Evolutionary conservation across 2,113 vertebrate genomes (phyloP).

Genomic region (Neolamprologus modestus): DNA sequence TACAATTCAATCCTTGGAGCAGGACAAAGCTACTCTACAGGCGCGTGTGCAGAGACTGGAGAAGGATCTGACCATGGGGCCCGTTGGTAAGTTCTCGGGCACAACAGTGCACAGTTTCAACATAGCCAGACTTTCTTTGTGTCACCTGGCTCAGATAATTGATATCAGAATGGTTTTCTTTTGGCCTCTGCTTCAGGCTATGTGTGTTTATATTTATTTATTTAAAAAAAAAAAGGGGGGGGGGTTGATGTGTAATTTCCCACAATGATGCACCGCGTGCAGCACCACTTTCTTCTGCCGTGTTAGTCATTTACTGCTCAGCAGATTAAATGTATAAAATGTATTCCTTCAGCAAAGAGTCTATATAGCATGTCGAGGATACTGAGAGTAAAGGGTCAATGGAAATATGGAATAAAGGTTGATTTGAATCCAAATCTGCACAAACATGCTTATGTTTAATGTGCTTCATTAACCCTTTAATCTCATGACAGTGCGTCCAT

Average conservation of each 20-base stretch:
- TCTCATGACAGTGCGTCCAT: background rate
- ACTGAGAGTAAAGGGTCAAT: background rate
- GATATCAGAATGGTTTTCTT: background rate
- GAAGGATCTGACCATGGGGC: constrained; percentile 73
- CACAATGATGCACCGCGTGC: background rate
- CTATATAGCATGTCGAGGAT: background rate
- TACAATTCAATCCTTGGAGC: constrained; percentile 79
- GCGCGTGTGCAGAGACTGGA: constrained; percentile 82
- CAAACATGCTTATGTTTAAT: background rate
- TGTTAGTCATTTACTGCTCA: background rate
- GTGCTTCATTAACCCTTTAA: background rate
- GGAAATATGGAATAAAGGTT: background rate
- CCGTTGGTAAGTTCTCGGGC: constrained; percentile 39
- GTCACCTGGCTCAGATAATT: background rate
- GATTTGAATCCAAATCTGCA: background rate
- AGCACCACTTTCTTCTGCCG: background rate
- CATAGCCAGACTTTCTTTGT: background rate
- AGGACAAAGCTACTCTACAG: constrained; percentile 82
- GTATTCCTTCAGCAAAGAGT: background rate
- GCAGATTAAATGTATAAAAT: background rate
- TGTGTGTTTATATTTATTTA: background rate
- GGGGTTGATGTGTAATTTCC: background rate
- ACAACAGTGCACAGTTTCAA: background rate
- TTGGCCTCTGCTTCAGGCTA: background rate
- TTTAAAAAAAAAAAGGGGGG: no score